Evolutionary conservation across 2,888 invertebrate genomes (phyloP), one percentile per base, ranked within the genome.

Genomic region (Lingula anatina): DNA sequence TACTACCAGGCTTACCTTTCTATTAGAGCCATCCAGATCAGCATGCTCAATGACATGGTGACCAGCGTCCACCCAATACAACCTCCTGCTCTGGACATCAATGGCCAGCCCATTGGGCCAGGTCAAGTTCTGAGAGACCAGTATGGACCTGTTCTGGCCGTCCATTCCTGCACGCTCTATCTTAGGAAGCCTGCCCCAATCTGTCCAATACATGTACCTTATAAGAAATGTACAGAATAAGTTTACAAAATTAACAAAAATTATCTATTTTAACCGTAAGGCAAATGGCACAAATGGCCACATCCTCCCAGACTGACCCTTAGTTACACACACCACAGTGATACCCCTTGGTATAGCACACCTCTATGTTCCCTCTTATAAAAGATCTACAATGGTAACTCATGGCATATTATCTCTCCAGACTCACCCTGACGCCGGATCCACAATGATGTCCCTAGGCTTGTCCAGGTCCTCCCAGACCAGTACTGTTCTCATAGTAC

Each of bases 161-260:
- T 92, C 90, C 91, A 93, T 91, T 26, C 86, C 85, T 0, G 91
- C 88, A 28, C 85, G 81, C 76, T 90, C 91, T 50, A 93, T 92
- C 78, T 86, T 87, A 0, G 90, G 85, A 2, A 80, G 79, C 2
- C 81, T 80, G 2, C 90, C 90, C 90, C 90, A 90, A 68, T 90
- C 89, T 0, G 89, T 88, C 92, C 92, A 92, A 70, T 88, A 92
- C 89, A 93, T 90, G 49, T 82, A 81, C 4, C 88, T 87, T 68
- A n/a, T 39, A 42, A 23, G n/a, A n/a, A n/a, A n/a, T n/a, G n/a
- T n/a, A n/a, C n/a, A n/a, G n/a, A n/a, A n/a, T n/a, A n/a, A n/a
- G n/a, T n/a, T n/a, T n/a, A n/a, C n/a, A n/a, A n/a, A n/a, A n/a
- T n/a, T n/a, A n/a, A n/a, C n/a, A n/a, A n/a, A n/a, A n/a, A n/a